phyloP scores from a whole-genome alignment of 2,888 invertebrate genomes.

The Crepidodera aurea region DNA sequence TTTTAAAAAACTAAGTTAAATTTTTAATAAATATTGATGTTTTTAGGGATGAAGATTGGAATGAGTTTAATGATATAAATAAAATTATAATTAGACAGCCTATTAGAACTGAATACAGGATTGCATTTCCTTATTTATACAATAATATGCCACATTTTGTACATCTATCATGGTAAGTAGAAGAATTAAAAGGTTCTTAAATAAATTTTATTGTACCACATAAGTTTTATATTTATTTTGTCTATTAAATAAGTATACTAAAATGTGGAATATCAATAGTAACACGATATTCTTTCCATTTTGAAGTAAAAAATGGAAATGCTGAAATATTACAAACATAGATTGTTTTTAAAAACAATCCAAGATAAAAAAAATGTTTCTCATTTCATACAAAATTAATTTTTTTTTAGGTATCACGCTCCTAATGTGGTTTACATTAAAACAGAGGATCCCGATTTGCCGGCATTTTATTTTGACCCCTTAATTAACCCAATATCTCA shows the following conservation, averaged over 20 bases:
- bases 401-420: slow-evolving; percentile 87
- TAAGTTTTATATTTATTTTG: slow-evolving; percentile 38
- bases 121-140: slow-evolving; percentile 98
- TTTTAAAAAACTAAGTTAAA: background rate
- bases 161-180: slow-evolving; percentile 93
- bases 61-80: slow-evolving; percentile 99
- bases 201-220: slow-evolving; percentile 24
- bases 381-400: background rate
- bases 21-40: slow-evolving; percentile 22
- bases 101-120: slow-evolving; percentile 97
- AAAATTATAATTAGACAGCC: slow-evolving; percentile 99
- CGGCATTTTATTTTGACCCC: slow-evolving; percentile 99
- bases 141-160: slow-evolving; percentile 99
- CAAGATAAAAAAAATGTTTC: background rate
- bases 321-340: slow-evolving; percentile 68
- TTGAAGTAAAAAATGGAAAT: slow-evolving; percentile 61
- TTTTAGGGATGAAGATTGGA: slow-evolving; percentile 98
- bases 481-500: slow-evolving; percentile 99
- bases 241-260: slow-evolving; percentile 62
- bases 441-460: slow-evolving; percentile 99
- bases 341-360: background rate
- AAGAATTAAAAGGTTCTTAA: background rate
- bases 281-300: slow-evolving; percentile 66
- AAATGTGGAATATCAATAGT: slow-evolving; percentile 65
- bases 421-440: slow-evolving; percentile 99